Evolutionary conservation across 1,140 invertebrate genomes (phyloP), one percentile per base, ranked within the genome.

Genomic region (Megalonaias nervosa): DNA sequence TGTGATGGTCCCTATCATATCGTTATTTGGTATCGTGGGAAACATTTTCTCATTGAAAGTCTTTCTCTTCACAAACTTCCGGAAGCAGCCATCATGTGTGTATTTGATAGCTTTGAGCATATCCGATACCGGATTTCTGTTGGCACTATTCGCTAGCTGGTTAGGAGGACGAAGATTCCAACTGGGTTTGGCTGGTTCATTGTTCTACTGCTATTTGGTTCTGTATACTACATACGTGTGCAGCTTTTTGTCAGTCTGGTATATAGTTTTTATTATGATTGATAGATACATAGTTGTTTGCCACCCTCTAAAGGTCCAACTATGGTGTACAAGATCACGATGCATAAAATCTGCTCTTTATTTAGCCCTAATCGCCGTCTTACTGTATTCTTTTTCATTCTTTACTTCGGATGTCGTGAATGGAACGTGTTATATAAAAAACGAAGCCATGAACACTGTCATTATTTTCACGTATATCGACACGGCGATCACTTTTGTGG

Each of bases 51-150:
- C 92, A 1, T 93, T 92, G 79, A 70, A 92, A 0, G 93, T 93
- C 1, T 93, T 94, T 77, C 81, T 93, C 1, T 92, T 91, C 71
- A 93, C 92, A 0, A 92, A 93, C 73, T 83, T 93, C 6, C 92
- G 91, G 68, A 91, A 92, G 85, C 84, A 93, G 4, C 93, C 93
- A 64, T 93, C 93, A 2, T 92, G 92, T 61, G 93, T 93, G 57
- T 94, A 93, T 72, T 80, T 94, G 56, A 93, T 93, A 0, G 93
- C 93, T 0, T 80, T 94, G 19, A 91, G 93, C 12, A 89, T 88
- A 0, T 91, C 93, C 0, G 93, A 93, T 79, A 92, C 93, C 17
- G 89, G 92, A 17, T 94, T 93, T 71, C 83, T 93, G 6, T 79
- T 91, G 4, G 88, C 91, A 0, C 71, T 93, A 26, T 80, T 93